Percentiles rank a stretch among this genome's conserved stretches.
These are phyloP conservation scores for Asteroscopus sphinx DNA, from an alignment of 2,888 invertebrate species.

Conservation along the genomic window DNA sequence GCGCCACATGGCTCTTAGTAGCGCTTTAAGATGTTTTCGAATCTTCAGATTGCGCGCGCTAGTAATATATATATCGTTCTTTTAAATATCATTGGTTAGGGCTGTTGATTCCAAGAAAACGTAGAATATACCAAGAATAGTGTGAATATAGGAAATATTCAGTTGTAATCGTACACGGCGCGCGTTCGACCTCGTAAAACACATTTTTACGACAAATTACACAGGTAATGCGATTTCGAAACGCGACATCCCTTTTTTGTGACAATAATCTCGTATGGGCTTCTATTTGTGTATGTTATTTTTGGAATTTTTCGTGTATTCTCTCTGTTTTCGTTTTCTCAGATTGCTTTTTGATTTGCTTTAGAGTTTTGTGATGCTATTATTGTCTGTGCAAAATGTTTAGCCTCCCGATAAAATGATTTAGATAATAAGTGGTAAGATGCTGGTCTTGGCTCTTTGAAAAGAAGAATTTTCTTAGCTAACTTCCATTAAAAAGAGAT, in stretches of 20 bases:
- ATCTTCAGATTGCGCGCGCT: no score
- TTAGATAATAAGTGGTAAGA: no score
- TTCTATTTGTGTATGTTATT: constrained; percentile 18
- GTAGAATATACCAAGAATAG: constrained; percentile 29
- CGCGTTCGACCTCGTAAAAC: constrained; percentile 64
- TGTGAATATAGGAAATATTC: constrained; percentile 45
- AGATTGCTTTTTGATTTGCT: constrained; percentile 49
- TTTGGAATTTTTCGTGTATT: constrained; percentile 15
- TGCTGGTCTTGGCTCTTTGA: no score
- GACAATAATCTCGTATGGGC: constrained; percentile 36
- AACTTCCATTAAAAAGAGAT: no score
- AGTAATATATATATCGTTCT: background rate
- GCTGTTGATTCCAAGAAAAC: constrained; percentile 16
- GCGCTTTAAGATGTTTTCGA: no score
- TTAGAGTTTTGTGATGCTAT: constrained; percentile 4
- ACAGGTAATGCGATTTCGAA: constrained; percentile 71
- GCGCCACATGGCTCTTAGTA: no score
- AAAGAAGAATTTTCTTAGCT: no score
- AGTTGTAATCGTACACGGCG: constrained; percentile 56
- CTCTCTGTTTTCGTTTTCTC: constrained; percentile 40
- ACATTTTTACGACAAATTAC: constrained; percentile 75
- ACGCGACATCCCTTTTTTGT: constrained; percentile 54
- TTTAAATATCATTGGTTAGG: background rate
- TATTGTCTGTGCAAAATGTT: constrained; percentile 2
- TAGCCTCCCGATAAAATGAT: background rate